Conservation (phyloP, 2,888 invertebrate genomes). For the Tetheella fluctuosa region DNA sequence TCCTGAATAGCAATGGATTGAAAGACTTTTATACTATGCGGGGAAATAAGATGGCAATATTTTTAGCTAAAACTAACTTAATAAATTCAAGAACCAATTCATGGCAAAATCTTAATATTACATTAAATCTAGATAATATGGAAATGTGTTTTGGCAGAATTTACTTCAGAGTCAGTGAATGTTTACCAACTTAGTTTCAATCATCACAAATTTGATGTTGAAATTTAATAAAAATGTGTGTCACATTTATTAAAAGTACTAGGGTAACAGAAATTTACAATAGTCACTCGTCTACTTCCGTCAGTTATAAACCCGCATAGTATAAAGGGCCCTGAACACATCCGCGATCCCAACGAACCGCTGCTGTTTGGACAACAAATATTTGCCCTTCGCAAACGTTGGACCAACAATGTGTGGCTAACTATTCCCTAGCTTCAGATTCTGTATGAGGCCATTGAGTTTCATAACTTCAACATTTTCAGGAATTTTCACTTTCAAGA, state of each 20-base stretch:
- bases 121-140: too few relatives aligned
- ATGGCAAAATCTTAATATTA: too few relatives aligned
- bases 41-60: neutral
- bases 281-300: too few relatives aligned
- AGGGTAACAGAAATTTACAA: too few relatives aligned
- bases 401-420: constrained; percentile 14
- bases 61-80: too few relatives aligned
- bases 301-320: neutral
- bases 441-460: neutral
- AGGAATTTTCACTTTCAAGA: neutral
- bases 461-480: constrained; percentile 6
- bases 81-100: too few relatives aligned
- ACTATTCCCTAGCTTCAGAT: constrained; percentile 10
- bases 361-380: constrained; percentile 18
- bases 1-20: constrained; percentile 23
- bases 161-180: too few relatives aligned
- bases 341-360: constrained; percentile 9
- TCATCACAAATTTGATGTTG: too few relatives aligned
- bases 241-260: too few relatives aligned
- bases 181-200: too few relatives aligned
- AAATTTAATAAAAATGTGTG: too few relatives aligned
- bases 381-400: constrained; percentile 14
- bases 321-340: constrained; percentile 3
- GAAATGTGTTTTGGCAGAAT: too few relatives aligned
- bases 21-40: constrained; percentile 9